These are phyloP conservation scores for Lepidotrigona ventralis DNA, from an alignment of 1,140 invertebrate species.

Conservation along the genomic window DNA sequence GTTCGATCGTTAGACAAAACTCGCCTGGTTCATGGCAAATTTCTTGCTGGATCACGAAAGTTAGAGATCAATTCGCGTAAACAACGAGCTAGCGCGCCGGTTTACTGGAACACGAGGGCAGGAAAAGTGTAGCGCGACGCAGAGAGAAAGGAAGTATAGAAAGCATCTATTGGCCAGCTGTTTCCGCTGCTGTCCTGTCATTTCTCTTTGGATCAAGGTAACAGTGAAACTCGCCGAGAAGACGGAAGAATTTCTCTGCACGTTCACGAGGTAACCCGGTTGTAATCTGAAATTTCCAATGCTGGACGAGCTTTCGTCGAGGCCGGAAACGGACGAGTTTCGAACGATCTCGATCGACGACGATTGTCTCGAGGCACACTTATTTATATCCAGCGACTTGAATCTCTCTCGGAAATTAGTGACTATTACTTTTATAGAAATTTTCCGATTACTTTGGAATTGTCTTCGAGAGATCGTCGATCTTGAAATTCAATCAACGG, in stretches of 20 bases:
- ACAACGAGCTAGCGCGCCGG: neutral
- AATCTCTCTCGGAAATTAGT: neutral
- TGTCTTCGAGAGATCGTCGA: too few relatives aligned
- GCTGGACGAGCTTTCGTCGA: neutral
- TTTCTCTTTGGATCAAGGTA: slow-evolving; percentile 47
- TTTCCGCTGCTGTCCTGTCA: slow-evolving; percentile 58
- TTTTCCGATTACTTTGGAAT: neutral
- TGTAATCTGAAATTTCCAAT: slow-evolving; percentile 19
- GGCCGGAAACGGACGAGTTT: neutral
- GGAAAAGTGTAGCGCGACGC: slow-evolving; percentile 46
- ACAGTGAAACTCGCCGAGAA: slow-evolving; percentile 45
- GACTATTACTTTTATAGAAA: too few relatives aligned
- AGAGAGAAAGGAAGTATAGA: slow-evolving; percentile 57
- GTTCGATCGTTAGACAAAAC: slow-evolving; percentile 18
- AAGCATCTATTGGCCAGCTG: slow-evolving; percentile 45
- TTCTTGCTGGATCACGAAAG: neutral
- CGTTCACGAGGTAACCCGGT: slow-evolving; percentile 22
- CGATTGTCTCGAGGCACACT: neutral
- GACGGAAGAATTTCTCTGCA: slow-evolving; percentile 46
- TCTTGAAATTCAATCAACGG: too few relatives aligned
- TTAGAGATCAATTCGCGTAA: neutral
- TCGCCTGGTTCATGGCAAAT: neutral
- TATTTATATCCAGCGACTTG: neutral
- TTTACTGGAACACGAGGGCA: slow-evolving; percentile 28
- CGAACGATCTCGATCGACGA: neutral